Conservation (phyloP, 1,140 invertebrate genomes). For the Pachyrhynchus sulphureomaculatus region DNA sequence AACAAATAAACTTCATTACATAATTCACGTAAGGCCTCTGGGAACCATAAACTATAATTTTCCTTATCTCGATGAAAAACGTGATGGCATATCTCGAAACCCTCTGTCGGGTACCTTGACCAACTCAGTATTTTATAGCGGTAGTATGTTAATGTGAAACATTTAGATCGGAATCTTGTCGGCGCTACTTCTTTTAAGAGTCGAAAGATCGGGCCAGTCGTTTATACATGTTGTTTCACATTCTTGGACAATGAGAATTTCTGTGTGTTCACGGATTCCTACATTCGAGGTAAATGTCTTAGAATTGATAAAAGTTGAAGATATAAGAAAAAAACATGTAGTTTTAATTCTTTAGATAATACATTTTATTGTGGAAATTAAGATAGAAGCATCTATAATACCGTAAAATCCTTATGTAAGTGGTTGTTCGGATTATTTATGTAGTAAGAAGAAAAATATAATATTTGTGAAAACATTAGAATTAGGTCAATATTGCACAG, state of each 20-base stretch:
- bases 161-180: constrained; percentile 52
- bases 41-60: constrained; percentile 32
- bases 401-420: no score
- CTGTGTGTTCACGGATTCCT: not conserved
- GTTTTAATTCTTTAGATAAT: constrained; percentile 2
- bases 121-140: constrained; percentile 47
- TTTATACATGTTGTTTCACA: constrained; percentile 3
- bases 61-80: constrained; percentile 31
- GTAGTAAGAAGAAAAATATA: no score
- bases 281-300: constrained; percentile 2
- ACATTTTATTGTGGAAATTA: not conserved
- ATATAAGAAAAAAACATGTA: not conserved
- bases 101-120: constrained; percentile 33
- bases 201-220: not conserved
- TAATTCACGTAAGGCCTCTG: constrained; percentile 28
- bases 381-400: no score
- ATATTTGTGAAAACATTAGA: no score
- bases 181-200: constrained; percentile 41
- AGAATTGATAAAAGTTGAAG: not conserved
- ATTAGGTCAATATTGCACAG: no score
- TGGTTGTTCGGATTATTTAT: no score
- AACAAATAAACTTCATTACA: constrained; percentile 27
- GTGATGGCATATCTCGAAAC: constrained; percentile 33
- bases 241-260: not conserved
- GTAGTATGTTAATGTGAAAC: constrained; percentile 51